Evolutionary conservation across 1,140 invertebrate species (phyloP).

Genomic region (Watersipora subatra): DNA sequence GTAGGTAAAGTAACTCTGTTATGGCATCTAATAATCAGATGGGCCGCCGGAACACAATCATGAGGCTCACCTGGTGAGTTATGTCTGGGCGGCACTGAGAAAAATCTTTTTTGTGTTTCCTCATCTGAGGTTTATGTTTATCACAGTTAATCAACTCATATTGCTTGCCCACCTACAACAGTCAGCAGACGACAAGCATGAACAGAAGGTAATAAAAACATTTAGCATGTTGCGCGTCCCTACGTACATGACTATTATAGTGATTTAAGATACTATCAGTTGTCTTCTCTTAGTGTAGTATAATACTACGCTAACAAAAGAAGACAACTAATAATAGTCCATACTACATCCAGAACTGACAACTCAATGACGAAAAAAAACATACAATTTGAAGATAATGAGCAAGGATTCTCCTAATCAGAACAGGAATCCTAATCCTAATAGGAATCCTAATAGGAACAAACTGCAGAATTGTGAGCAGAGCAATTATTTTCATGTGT

Average conservation of each 20-base stretch:
- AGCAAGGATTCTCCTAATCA: no score
- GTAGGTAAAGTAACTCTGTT: background rate
- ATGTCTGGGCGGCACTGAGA: constrained; percentile 82
- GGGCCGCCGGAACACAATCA: background rate
- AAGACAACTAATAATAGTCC: no score
- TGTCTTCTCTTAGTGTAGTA: no score
- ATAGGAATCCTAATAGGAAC: no score
- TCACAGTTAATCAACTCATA: constrained; percentile 92
- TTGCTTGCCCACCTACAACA: constrained; percentile 58
- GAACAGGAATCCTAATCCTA: no score
- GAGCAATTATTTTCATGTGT: no score
- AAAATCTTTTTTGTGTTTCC: constrained; percentile 68
- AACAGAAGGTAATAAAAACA: background rate
- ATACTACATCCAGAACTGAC: no score
- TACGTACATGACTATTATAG: background rate
- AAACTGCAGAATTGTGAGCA: no score
- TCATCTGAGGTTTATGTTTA: constrained; percentile 69
- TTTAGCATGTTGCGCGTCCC: background rate
- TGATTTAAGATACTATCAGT: background rate
- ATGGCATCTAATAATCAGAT: constrained; percentile 1
- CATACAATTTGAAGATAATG: no score
- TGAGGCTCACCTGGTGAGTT: constrained; percentile 57
- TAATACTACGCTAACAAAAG: background rate
- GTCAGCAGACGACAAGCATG: background rate
- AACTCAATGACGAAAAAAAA: no score